These are phyloP conservation scores for Urocitellus parryii DNA, from an alignment of 2,113 vertebrate genomes.

Conservation along the genomic window DNA sequence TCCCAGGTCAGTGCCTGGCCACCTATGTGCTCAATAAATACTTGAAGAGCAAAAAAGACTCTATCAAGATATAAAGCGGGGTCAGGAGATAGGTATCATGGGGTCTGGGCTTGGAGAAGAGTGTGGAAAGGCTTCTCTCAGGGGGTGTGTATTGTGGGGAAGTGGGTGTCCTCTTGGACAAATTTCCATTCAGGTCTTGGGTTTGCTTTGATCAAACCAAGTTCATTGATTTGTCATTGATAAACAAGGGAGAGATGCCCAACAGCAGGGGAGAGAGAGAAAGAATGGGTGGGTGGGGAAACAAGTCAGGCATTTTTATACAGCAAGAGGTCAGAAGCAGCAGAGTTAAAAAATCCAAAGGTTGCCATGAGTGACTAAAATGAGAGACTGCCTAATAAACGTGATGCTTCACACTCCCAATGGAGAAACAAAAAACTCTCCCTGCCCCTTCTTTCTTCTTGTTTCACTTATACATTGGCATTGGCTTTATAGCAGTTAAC, in stretches of 20 bases:
- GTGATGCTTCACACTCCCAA: neutral
- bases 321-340: neutral
- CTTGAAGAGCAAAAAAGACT: neutral
- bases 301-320: neutral
- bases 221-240: neutral
- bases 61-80: neutral
- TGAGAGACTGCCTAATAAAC: neutral
- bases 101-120: neutral
- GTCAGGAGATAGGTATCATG: neutral
- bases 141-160: neutral
- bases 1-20: neutral
- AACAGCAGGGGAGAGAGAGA: neutral
- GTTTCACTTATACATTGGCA: neutral
- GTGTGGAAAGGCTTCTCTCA: neutral
- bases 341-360: neutral
- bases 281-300: neutral
- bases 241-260: neutral
- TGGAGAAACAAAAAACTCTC: neutral
- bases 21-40: neutral
- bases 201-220: slow-evolving; percentile 1
- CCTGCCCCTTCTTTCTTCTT: neutral
- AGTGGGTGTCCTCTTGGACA: neutral
- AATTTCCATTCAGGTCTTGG: neutral
- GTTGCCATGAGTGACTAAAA: neutral
- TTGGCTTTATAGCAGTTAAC: neutral